phyloP scores from a whole-genome alignment of 2,888 invertebrate species.

The Drosophila austrosaltans region DNA sequence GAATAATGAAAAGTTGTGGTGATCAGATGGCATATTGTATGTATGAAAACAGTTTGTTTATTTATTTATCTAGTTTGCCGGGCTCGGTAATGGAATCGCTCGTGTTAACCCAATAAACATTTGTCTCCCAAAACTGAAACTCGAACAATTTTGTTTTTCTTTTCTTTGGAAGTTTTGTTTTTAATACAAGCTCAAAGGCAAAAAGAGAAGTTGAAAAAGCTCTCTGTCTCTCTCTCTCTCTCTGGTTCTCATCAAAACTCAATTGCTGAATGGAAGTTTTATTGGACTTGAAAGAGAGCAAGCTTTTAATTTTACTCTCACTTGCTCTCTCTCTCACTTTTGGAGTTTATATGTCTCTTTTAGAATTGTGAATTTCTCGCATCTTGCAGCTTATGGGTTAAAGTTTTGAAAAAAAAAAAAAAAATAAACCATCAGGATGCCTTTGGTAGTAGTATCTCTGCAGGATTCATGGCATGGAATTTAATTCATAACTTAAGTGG shows the following conservation, averaged over 20 bases:
- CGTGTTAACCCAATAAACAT: slow-evolving; percentile 33
- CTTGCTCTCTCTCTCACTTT: slow-evolving; percentile 13
- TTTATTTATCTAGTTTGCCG: background rate
- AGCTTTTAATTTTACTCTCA: slow-evolving; percentile 23
- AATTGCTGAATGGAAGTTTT: slow-evolving; percentile 66
- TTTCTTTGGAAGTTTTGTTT: background rate
- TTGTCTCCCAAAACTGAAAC: background rate
- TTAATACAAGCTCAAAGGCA: background rate
- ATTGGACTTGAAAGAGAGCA: slow-evolving; percentile 28
- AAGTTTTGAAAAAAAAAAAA: slow-evolving; percentile 35
- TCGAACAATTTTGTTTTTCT: background rate
- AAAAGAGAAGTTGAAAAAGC: slow-evolving; percentile 21
- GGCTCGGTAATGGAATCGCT: background rate
- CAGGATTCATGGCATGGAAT: slow-evolving; percentile 59
- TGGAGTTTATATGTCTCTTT: background rate
- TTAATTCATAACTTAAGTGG: slow-evolving; percentile 75
- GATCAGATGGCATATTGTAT: too few species aligned
- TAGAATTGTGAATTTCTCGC: background rate
- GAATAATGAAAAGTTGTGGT: background rate
- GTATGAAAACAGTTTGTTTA: background rate
- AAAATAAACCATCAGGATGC: background rate
- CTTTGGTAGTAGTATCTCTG: slow-evolving; percentile 23
- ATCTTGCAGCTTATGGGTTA: slow-evolving; percentile 55
- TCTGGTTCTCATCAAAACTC: slow-evolving; percentile 25
- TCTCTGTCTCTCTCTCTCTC: background rate